A percentile compares a stretch with the other conserved stretches of the same genome.
Conservation (phyloP, 2,888 invertebrate species). For the Lasioglossum lativentre region DNA sequence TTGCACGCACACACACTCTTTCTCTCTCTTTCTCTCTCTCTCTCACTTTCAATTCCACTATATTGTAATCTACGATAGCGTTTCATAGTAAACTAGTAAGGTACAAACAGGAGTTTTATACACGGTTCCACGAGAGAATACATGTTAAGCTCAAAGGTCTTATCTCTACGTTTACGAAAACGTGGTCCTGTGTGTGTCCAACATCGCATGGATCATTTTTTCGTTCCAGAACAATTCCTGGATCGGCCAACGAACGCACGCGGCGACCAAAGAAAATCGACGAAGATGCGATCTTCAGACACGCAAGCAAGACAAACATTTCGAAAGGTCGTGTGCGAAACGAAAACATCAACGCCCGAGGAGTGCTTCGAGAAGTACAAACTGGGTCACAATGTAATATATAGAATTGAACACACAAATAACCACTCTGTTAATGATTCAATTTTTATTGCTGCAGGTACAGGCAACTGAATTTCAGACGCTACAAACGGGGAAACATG, state of each 20-base stretch:
- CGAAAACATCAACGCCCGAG: constrained; percentile 19
- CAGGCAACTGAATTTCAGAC: not conserved
- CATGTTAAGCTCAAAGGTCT: constrained; percentile 78
- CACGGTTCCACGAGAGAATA: constrained; percentile 74
- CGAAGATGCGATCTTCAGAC: constrained; percentile 35
- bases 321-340: constrained; percentile 17
- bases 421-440: not conserved
- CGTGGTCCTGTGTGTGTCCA: constrained; percentile 64
- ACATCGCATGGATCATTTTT: constrained; percentile 46
- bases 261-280: constrained; percentile 13
- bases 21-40: constrained; percentile 23
- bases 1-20: not conserved
- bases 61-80: constrained; percentile 65
- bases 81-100: constrained; percentile 75
- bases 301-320: constrained; percentile 43
- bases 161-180: constrained; percentile 62
- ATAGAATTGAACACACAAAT: not conserved
- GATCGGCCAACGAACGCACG: not conserved
- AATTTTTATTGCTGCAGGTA: not conserved
- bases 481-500: not conserved
- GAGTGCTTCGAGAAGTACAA: not conserved
- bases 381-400: not conserved
- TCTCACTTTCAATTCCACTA: constrained; percentile 53
- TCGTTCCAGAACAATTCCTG: constrained; percentile 18
- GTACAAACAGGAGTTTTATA: constrained; percentile 79